phyloP scores from a whole-genome alignment of 1,140 invertebrate species.

The Formica exsecta region DNA sequence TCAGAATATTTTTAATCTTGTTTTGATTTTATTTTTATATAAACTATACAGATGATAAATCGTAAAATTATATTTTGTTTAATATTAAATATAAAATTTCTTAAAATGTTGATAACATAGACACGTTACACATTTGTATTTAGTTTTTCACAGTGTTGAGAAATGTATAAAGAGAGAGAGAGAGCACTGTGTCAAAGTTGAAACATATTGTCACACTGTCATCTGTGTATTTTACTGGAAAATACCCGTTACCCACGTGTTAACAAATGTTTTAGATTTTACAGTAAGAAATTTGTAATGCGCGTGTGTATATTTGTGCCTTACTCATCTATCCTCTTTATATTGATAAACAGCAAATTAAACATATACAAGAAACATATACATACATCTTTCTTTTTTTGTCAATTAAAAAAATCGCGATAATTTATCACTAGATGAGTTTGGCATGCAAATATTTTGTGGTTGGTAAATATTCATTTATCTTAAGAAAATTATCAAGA shows the following conservation, averaged over 20 bases:
- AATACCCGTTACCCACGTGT: not conserved
- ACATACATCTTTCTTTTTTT: not conserved
- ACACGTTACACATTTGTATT: too few relatives aligned
- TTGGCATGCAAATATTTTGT: slow-evolving; percentile 64
- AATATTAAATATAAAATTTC: too few relatives aligned
- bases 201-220: too few relatives aligned
- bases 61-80: too few relatives aligned
- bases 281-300: not conserved
- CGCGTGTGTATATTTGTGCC: slow-evolving; percentile 78
- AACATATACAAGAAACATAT: not conserved
- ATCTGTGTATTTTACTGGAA: too few relatives aligned
- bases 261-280: not conserved
- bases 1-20: too few relatives aligned
- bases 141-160: too few relatives aligned
- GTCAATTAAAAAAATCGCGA: slow-evolving; percentile 34
- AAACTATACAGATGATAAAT: too few relatives aligned
- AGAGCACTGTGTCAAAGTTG: too few relatives aligned
- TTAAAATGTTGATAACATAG: too few relatives aligned
- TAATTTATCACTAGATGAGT: slow-evolving; percentile 75
- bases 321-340: slow-evolving; percentile 78
- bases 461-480: slow-evolving; percentile 10
- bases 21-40: too few relatives aligned
- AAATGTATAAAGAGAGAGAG: too few relatives aligned
- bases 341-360: slow-evolving; percentile 32
- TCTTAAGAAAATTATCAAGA: slow-evolving; percentile 1